Percentiles rank a stretch among this genome's conserved stretches.
These are phyloP conservation scores for Sus cebifrons DNA, from an alignment of 2,797 vertebrate species.

Conservation along the genomic window DNA sequence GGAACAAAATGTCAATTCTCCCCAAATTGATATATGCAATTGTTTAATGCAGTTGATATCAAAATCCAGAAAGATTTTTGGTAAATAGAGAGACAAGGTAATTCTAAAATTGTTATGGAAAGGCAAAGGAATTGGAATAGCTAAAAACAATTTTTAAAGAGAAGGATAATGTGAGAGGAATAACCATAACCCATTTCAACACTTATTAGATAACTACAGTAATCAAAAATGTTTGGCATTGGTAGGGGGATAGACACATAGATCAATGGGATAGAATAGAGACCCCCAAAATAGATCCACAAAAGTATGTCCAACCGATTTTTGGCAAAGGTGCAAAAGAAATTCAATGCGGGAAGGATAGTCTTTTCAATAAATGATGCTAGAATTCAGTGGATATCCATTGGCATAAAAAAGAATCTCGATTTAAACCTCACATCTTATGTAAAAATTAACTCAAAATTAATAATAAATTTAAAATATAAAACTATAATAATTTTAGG, in stretches of 20 bases:
- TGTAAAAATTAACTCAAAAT: not conserved
- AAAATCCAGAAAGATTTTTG: constrained; percentile 7
- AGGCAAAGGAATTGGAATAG: not conserved
- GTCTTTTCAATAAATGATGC: not conserved
- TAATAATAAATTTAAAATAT: not conserved
- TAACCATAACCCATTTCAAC: not conserved
- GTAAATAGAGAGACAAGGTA: not conserved
- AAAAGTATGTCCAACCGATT: not conserved
- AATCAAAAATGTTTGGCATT: not conserved
- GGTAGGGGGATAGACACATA: not conserved
- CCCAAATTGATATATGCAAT: not conserved
- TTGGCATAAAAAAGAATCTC: not conserved
- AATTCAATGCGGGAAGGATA: not conserved
- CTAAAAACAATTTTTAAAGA: constrained; percentile 4
- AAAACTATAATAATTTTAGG: not conserved
- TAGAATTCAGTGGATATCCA: not conserved
- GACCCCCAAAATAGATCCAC: not conserved
- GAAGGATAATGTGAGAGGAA: not conserved
- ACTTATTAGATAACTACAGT: not conserved
- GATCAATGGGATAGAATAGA: not conserved
- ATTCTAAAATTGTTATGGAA: constrained; percentile 7
- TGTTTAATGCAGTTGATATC: not conserved
- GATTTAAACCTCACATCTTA: not conserved
- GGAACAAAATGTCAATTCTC: not conserved
- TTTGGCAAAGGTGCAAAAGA: not conserved